These are phyloP conservation scores for Danio kyathit DNA, from an alignment of 2,797 vertebrate species.

Conservation along the genomic window DNA sequence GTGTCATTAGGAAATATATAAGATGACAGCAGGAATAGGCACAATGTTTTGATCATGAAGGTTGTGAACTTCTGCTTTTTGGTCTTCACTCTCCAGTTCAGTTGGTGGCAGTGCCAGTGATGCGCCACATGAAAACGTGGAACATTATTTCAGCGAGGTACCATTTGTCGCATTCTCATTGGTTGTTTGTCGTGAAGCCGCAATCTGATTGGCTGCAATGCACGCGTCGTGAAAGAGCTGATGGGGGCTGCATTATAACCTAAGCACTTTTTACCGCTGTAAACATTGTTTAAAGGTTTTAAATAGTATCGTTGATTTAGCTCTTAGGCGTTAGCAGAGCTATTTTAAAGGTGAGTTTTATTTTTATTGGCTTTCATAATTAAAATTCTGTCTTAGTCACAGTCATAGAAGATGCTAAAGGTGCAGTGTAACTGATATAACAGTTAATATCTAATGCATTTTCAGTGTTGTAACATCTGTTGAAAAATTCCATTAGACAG, in stretches of 20 bases:
- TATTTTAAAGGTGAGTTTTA: constrained; percentile 16
- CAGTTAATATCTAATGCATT: background rate
- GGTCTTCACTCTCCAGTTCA: background rate
- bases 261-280: background rate
- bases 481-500: background rate
- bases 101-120: constrained; percentile 28
- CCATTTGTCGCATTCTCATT: background rate
- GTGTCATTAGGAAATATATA: too few relatives aligned
- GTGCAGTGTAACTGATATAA: background rate
- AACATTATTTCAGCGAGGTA: background rate
- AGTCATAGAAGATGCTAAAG: background rate
- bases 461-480: background rate
- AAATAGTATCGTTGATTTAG: background rate
- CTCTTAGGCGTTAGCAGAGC: background rate
- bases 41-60: too few relatives aligned
- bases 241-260: background rate
- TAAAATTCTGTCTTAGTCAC: background rate
- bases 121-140: background rate
- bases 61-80: background rate
- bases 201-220: constrained; percentile 19
- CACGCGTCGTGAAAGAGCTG: background rate
- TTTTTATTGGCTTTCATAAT: too few relatives aligned
- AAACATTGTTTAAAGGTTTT: background rate
- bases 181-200: background rate
- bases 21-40: too few relatives aligned